Evolutionary conservation across 2,113 vertebrate genomes (phyloP), one percentile per base, ranked within the genome.

Genomic region (Oostethus manadensis): DNA sequence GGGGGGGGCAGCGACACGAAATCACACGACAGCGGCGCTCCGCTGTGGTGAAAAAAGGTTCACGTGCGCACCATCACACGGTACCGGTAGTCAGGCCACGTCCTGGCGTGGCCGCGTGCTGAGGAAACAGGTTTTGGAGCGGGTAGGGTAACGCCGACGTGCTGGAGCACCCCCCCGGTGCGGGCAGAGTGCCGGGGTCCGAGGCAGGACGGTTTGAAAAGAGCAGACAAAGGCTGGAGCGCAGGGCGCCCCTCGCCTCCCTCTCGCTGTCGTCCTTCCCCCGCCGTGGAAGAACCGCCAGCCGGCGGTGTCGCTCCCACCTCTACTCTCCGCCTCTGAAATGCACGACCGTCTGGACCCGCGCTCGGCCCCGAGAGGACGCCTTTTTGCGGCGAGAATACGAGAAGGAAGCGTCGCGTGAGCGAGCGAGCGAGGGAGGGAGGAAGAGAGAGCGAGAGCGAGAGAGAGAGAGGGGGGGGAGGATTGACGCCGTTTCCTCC

Each of bases 181-280:
- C 60, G 59, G 21, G 58, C 17, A 56, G 60, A 80, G 84, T 91
- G 85, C 83, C 45, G 62, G 67, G 65, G 83, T 85, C 87, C 86
- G 84, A 90, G 90, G 87, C 90, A 87, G 90, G 88, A 90, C 88
- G 86, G 90, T 92, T 92, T 92, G 90, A 92, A 92, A 90, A 90
- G 90, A 91, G 89, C 90, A 92, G 90, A 92, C 90, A 92, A 92
- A 92, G 90, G 90, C 90, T 84, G 68, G 78, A 85, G 89, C 88
- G 68, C 90, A 87, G 90, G 88, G 90, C 89, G 90, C 89, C 82
- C 84, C 86, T 88, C 83, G 78, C 85, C 73, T 77, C 78, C 69
- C 65, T 59, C 74, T 56, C 79, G 71, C 76, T 65, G 66, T 68
- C 58, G 53, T 60, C 78, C 51, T 60, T 81, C 55, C 71, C 73